A percentile compares a stretch with the other conserved stretches of the same genome.
These are phyloP conservation scores for Watersipora subatra DNA, from an alignment of 1,140 invertebrate genomes.

Conservation along the genomic window DNA sequence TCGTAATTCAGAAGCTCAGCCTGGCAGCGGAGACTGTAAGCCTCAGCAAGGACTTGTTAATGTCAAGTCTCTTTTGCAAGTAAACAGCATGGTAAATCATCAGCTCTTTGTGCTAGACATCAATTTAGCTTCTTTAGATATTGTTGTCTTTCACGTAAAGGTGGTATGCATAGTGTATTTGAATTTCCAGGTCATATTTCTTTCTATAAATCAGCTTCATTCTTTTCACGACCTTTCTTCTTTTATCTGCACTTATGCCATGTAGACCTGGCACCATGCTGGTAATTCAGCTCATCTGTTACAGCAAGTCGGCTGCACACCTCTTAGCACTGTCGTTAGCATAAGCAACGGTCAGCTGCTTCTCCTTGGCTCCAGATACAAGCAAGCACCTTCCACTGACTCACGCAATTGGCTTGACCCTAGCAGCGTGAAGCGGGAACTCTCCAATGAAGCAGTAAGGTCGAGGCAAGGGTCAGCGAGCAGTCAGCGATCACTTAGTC, in stretches of 20 bases:
- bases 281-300: conserved; percentile 13
- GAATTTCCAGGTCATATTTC: neutral
- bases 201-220: neutral
- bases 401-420: conserved; percentile 11
- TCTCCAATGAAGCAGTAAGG: neutral
- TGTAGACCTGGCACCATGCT: neutral
- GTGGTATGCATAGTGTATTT: neutral
- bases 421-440: neutral
- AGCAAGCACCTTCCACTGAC: conserved; percentile 20
- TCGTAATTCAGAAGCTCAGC: conserved; percentile 48
- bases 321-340: conserved; percentile 51
- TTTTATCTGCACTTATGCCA: neutral
- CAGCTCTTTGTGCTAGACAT: too few species aligned
- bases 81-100: conserved; percentile 44
- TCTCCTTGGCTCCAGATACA: conserved; percentile 52
- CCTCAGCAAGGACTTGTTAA: conserved; percentile 39
- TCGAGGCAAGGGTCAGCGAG: too few species aligned
- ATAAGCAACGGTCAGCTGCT: conserved; percentile 54
- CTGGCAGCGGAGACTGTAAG: conserved; percentile 44
- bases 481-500: too few species aligned
- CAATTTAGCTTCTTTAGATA: too few species aligned
- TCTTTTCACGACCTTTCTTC: neutral
- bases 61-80: conserved; percentile 45
- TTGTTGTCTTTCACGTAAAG: neutral
- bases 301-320: conserved; percentile 50